Evolutionary conservation across 2,888 invertebrate species (phyloP).

Genomic region (Tuta absoluta): DNA sequence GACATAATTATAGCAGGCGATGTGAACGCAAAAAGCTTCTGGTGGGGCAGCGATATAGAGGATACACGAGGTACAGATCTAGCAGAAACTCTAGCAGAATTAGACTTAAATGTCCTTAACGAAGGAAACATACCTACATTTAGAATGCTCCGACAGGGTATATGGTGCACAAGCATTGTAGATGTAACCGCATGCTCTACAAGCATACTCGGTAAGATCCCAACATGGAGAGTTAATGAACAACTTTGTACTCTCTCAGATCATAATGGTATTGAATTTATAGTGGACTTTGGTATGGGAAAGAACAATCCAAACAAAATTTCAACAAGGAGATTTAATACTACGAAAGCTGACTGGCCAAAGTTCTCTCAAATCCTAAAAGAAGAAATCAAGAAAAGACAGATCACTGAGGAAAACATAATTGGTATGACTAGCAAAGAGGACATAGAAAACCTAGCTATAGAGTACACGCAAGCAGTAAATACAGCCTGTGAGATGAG

Average conservation of each 20-base stretch:
- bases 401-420: background rate
- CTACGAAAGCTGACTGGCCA: background rate
- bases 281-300: background rate
- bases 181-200: background rate
- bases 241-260: background rate
- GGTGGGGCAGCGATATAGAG: constrained; percentile 28
- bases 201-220: background rate
- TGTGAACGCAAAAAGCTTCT: constrained; percentile 29
- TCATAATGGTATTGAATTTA: background rate
- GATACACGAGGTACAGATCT: constrained; percentile 7
- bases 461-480: background rate
- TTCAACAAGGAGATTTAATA: background rate
- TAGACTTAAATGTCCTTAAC: background rate
- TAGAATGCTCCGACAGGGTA: background rate
- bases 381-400: background rate
- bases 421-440: background rate
- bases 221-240: background rate
- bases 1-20: constrained; percentile 30
- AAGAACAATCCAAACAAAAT: background rate
- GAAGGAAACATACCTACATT: background rate
- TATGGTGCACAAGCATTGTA: background rate
- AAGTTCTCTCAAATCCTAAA: background rate
- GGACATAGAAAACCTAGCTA: background rate
- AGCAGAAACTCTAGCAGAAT: background rate
- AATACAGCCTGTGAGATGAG: background rate